Base-by-base conservation (phyloP, 2,113 vertebrate species). In the Oreochromis spilurus region DNA sequence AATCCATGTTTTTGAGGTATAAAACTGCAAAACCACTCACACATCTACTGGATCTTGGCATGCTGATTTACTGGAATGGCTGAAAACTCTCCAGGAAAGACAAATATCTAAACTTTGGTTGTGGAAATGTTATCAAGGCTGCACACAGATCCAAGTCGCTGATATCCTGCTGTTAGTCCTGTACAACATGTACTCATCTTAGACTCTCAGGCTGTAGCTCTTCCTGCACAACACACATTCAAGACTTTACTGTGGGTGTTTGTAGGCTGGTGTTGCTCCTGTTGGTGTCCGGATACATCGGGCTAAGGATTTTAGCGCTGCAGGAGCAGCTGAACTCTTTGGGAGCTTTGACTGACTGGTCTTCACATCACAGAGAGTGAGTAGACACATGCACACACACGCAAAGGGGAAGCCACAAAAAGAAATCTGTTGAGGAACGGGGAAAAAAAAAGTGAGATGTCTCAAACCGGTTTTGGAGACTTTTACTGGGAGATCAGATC, bases 211-310 rank as follows among this genome's bases (percentile, higher is more conserved):
- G 13, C 7, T 52, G 7, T 12, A 4, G 80, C 17, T 72, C 6
- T 11, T 45, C 36, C 52, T 75, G n/a, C 5, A 48, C 21, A 50
- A 31, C 24, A 17, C 24, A 45, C 26, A 67, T 52, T 80, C 4
- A 80, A 7, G 12, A 79, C 14, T 14, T 54, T 31, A n/a, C 34
- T 48, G 16, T 84, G 24, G 77, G 50, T 10, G 2, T 83, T 81
- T 89, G 54, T 82, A 98, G 98, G 84, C 89, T 95, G 67, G 26
- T 96, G 70, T 54, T 97, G 36, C 88, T 98, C 38, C 94, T 98
- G 82, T 11, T 97, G 89, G 94, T 84, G 34, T 97, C 97, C 0
- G 96, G 95, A 0, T 98, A 97, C 94, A 96, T 98, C 0, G 95
- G 96, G 2, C 89, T 97, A 79, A 94, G 96, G 57, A 97, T 98